Conservation (phyloP, 2,888 invertebrate genomes). For the Ellobium chinense region DNA sequence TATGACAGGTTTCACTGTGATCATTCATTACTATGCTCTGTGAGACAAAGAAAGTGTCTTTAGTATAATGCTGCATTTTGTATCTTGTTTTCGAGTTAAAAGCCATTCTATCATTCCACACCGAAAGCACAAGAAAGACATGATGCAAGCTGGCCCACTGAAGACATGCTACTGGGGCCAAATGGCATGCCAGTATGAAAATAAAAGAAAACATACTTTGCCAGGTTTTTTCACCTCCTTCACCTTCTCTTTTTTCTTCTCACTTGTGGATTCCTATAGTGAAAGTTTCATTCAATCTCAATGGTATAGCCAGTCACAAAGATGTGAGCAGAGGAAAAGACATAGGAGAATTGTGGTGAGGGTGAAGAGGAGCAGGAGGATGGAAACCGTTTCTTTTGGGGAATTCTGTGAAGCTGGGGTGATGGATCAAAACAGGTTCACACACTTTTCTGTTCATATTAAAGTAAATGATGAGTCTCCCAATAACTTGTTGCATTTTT, state of each 20-base stretch:
- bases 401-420: too few relatives aligned
- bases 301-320: conserved; percentile 2
- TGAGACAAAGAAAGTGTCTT: too few relatives aligned
- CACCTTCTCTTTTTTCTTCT: conserved; percentile 60
- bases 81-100: too few relatives aligned
- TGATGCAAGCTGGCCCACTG: neutral
- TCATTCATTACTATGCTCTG: too few relatives aligned
- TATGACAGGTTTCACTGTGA: too few relatives aligned
- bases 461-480: too few relatives aligned
- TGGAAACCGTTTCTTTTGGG: neutral
- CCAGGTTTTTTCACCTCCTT: conserved; percentile 72
- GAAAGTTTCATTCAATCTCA: neutral
- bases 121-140: neutral
- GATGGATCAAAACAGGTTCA: too few relatives aligned
- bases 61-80: too few relatives aligned
- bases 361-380: neutral
- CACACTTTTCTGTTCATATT: too few relatives aligned
- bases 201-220: conserved; percentile 62
- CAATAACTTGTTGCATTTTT: too few relatives aligned
- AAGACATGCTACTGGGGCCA: too few relatives aligned
- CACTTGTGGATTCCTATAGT: conserved; percentile 24
- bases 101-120: too few relatives aligned
- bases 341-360: neutral
- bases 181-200: neutral
- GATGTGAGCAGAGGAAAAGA: neutral